A percentile compares a stretch with the other conserved stretches of the same genome.
Conservation (phyloP, 2,888 invertebrate genomes). For the Ornithoptera priamus region DNA sequence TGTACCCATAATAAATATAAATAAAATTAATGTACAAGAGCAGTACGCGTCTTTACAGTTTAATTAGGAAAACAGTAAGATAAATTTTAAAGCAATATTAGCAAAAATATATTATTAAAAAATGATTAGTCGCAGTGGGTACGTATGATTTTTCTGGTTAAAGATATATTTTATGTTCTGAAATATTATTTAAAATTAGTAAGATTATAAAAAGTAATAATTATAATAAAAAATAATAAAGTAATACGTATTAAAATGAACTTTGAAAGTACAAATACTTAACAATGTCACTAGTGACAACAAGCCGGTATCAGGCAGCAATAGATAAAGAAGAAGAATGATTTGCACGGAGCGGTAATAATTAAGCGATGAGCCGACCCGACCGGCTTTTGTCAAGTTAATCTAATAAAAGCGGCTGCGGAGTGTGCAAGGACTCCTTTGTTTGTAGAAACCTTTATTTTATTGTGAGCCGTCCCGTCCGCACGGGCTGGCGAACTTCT, state of each 20-base stretch:
- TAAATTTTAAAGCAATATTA: no score
- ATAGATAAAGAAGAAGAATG: constrained; percentile 37
- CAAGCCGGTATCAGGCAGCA: constrained; percentile 28
- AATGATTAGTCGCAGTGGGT: no score
- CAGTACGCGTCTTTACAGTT: no score
- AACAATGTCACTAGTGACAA: constrained; percentile 5
- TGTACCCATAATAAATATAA: no score
- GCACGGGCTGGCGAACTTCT: constrained; percentile 2
- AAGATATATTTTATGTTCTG: no score
- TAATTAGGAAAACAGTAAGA: no score
- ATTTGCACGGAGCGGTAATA: constrained; percentile 40
- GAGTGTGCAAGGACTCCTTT: constrained; percentile 35
- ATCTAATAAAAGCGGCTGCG: constrained; percentile 53
- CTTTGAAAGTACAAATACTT: background rate
- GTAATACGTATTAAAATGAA: background rate
- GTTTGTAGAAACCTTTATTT: constrained; percentile 29
- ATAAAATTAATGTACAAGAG: no score
- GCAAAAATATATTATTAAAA: no score
- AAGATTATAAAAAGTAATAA: background rate
- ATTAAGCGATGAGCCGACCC: constrained; percentile 46
- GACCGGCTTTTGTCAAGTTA: constrained; percentile 60
- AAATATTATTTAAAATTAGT: no score
- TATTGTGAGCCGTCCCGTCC: constrained; percentile 16
- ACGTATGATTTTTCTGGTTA: no score
- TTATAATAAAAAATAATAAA: no score